Evolutionary conservation across 2,888 invertebrate species (phyloP), one percentile per base, ranked within the genome.

Genomic region (Tetramorium bicarinatum): DNA sequence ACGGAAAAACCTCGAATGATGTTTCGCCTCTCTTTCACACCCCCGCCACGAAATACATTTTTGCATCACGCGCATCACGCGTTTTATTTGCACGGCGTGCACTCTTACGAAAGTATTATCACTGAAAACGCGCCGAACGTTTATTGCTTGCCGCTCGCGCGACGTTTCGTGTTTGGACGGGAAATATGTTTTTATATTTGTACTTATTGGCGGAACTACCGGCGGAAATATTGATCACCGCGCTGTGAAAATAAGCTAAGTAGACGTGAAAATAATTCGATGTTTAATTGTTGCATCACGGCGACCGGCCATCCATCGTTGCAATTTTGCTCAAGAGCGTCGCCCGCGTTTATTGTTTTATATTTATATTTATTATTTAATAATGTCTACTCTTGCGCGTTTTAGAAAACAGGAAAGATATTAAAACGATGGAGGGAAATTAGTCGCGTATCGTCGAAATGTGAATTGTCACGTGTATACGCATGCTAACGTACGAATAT

Each of bases 1-100:
- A 93, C 92, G 86, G 87, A 92, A 87, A 85, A 84, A 87, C 85
- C 83, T 75, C 77, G 29, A 66, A 74, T 59, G 67, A 84, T 67
- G 75, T 85, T 80, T 85, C 59, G 7, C 41, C 64, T 85, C 44
- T 83, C 59, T 61, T 76, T 64, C 38, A 62, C 18, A 34, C 29
- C 59, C 61, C 61, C 62, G 41, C 49, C 54, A 71, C 61, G 25
- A 66, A 74, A 47, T 52, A 54, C 71, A 76, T 41, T 61, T 47
- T 54, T 21, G 79, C 77, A 56, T n/a, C 56, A 34, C n/a, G 29
- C 15, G 47, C 29, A 44, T 59, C 62, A 62, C 34, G 29, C 56
- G 64, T 79, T 79, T 21, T 47, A 18, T 66, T 44, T 47, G 44
- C 25, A 34, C 64, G 25, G 25, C 62, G 47, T 49, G 64, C 80